Conservation (phyloP, 2,888 invertebrate species). For the Calliopum simillimum region DNA sequence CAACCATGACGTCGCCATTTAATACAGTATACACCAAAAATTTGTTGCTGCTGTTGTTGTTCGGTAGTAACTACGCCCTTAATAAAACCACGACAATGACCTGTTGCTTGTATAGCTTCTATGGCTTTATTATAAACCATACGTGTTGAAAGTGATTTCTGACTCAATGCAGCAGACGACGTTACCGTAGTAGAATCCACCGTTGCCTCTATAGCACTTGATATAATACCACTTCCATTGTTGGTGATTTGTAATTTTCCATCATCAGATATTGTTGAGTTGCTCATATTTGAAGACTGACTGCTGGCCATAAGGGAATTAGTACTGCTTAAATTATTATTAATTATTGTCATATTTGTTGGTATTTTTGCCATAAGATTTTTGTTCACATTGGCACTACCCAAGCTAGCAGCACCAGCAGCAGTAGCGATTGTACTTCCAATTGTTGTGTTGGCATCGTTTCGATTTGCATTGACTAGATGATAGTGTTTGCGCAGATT, state of each 20-base stretch:
- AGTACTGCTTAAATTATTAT: slow-evolving; percentile 51
- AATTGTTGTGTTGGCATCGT: slow-evolving; percentile 11
- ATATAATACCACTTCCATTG: slow-evolving; percentile 42
- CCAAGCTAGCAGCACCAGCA: neutral
- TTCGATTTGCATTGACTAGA: slow-evolving; percentile 35
- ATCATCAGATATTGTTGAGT: slow-evolving; percentile 60
- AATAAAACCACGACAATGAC: slow-evolving; percentile 64
- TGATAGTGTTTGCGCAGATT: slow-evolving; percentile 45
- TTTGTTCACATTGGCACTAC: slow-evolving; percentile 55
- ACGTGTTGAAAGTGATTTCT: slow-evolving; percentile 49
- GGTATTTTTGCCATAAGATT: slow-evolving; percentile 62
- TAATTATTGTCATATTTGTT: slow-evolving; percentile 65
- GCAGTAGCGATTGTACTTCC: neutral
- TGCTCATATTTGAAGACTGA: slow-evolving; percentile 56
- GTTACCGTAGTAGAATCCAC: slow-evolving; percentile 18
- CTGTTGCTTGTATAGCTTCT: slow-evolving; percentile 65
- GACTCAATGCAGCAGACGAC: slow-evolving; percentile 9
- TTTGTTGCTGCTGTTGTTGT: slow-evolving; percentile 32
- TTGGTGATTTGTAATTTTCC: slow-evolving; percentile 53
- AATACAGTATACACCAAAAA: slow-evolving; percentile 65
- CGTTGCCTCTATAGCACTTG: slow-evolving; percentile 42
- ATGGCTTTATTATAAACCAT: slow-evolving; percentile 62
- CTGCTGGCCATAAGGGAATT: slow-evolving; percentile 52
- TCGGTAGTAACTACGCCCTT: slow-evolving; percentile 57
- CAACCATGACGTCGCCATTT: slow-evolving; percentile 63